Evolutionary conservation across 2,797 vertebrate species (phyloP), one percentile per base, ranked within the genome.

Genomic region (Bufotes viridis): DNA sequence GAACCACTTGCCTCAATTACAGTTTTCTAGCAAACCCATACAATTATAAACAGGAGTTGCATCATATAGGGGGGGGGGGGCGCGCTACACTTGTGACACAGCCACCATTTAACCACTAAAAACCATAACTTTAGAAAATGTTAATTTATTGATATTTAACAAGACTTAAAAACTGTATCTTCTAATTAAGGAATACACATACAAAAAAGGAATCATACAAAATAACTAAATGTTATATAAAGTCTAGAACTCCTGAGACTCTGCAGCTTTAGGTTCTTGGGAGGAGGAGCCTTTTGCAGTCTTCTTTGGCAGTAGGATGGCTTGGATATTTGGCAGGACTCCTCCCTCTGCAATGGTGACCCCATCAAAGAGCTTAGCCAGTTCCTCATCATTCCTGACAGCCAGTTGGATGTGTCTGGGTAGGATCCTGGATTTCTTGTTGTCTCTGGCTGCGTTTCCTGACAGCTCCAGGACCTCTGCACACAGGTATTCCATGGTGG

Each of bases 381-480:
- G 91, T 34, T 96, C 96, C 0, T 96, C 94, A 0, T 96, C 96
- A 0, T 94, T 96, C 69, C 92, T 93, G 72, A 97, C 93, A 0
- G 96, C 96, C 91, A 97, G 65, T 89, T 95, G 92, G 88, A 96
- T 94, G 90, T 96, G 96, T 0, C 95, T 94, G 7, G 96, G 95
- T 6, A 92, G 3, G 0, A 97, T 96, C 49, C 95, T 94, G 0
- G 0, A 63, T 90, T 94, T 96, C 89, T 93, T 96, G 91, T 96
- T 96, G 72, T 94, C 93, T 0, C 96, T 93, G 8, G 97, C 96
- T 2, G 97, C 97, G 86, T 97, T 97, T 0, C 97, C 97, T 0
- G 97, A 95, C 92, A 97, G 67, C 94, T 97, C 96, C 86, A 97
- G 92, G 84, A 97, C 96, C 88, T 97, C 97, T 6, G 97, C 97